A percentile compares a stretch with the other conserved stretches of the same genome.
Evolutionary conservation across 30 jellyfish, hydroid and myxozoan species (phyloP).

Genomic region (Cassiopea andromeda): DNA sequence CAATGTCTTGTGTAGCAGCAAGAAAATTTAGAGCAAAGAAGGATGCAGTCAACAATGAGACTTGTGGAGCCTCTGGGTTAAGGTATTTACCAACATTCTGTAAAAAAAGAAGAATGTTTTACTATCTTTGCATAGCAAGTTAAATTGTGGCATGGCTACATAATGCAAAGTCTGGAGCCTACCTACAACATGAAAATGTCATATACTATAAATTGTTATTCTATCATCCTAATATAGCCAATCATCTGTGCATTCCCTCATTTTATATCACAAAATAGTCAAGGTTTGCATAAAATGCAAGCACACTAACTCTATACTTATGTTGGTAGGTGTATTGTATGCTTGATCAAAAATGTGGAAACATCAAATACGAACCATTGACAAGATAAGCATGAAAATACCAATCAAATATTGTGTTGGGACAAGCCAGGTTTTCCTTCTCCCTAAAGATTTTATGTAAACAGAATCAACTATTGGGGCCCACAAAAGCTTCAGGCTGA

Average conservation of each 20-base stretch:
- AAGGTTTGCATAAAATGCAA: too few relatives aligned
- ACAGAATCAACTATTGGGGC: constrained; percentile 99
- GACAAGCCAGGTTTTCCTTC: constrained; percentile 97
- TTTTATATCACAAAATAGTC: too few relatives aligned
- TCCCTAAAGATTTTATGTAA: constrained; percentile 78
- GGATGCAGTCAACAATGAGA: constrained; percentile 66
- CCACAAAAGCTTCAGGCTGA: constrained; percentile 97
- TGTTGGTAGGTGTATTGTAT: too few relatives aligned
- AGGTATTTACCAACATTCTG: constrained; percentile 74
- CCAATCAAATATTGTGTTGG: constrained; percentile 95
- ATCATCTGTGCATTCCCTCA: too few relatives aligned
- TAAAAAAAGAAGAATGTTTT: neutral
- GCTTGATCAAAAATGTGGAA: too few relatives aligned
- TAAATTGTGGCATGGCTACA: too few relatives aligned
- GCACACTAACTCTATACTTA: too few relatives aligned
- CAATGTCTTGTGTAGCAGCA: constrained; percentile 99
- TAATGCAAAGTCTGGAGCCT: neutral
- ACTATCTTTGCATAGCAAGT: neutral
- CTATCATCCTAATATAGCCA: too few relatives aligned
- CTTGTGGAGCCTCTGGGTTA: constrained; percentile 91
- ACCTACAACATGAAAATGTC: neutral
- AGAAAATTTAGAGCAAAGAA: constrained; percentile 87
- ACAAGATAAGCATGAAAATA: constrained; percentile 79
- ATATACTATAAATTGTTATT: too few relatives aligned
- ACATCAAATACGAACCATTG: constrained; percentile 65